Base-by-base conservation (phyloP, 1,140 invertebrate genomes). In the Zaprionus taronus region DNA sequence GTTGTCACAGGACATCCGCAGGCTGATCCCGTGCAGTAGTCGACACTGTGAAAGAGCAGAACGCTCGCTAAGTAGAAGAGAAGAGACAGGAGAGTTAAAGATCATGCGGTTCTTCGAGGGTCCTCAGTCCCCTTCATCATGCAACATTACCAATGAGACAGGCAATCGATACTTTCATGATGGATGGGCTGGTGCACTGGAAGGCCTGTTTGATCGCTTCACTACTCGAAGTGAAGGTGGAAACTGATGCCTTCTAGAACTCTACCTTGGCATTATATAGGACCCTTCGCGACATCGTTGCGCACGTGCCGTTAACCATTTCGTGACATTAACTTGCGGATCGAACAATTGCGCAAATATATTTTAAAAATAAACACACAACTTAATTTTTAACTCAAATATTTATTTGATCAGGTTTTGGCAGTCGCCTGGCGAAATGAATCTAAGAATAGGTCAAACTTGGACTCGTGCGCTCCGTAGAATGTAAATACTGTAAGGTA, bases 321-420 rank as follows among this genome's bases (percentile, higher is more conserved):
- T 20, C 3, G 28, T 38, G 34, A 4, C 31, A 17, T 63, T 26
- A 20, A 49, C 49, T 64, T 65, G 11, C 14, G 3, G n/a, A 60
- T 26, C 26, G 31, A 60, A 38, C 66, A 69, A 61, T 69, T 69
- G 66, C 31, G 44, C 56, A 69, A 69, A 69, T 60, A 69, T 26
- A 0, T 60, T 26, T 34, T 38, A 36, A 26, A 69, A 60, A 38
- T 51, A 68, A 51, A 49, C 26, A 2, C 24, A 36, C 24, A 22
- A 31, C 22, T 36, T 26, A 36, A n/a, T 55, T 38, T 3, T 12
- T 2, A 41, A 44, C 11, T 28, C 11, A 47, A 51, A 69, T 36
- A 60, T 60, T 60, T 60, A 7, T 36, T 49, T 51, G 36, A 60
- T 4, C 20, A 60, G 28, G n/a, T 49, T 47, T 31, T 20, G 26